Base-by-base conservation (phyloP, 2,888 invertebrate species). In the Hirtodrosophila cameraria region DNA sequence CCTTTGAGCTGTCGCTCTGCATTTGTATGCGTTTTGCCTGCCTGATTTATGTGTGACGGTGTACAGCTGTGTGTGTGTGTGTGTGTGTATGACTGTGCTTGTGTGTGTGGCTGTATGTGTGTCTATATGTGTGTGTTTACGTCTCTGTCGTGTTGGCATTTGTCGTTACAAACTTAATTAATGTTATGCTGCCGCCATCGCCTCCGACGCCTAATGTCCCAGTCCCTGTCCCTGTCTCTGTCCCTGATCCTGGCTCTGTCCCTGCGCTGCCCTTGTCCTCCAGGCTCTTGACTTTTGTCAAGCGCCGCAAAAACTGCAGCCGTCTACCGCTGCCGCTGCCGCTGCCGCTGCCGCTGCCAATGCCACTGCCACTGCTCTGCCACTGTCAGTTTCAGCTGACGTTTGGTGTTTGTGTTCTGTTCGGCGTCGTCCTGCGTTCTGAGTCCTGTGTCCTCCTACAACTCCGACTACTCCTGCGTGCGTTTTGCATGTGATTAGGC, bases 331-430 rank as follows among this genome's bases (percentile, higher is more conserved):
- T 59, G 49, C 62, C 46, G 30, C 38, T 36, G 28, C 39, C 31
- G 36, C 27, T 35, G 36, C 48, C 36, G 11, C 39, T 18, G 27
- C 33, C 30, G 43, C 41, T 43, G 30, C 46, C 27, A 12, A 30
- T 50, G 23, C n/a, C n/a, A n/a, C n/a, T n/a, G 30, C 43, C 31
- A 64, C 41, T 59, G 65, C 72, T n/a, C n/a, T n/a, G 57, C 66
- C 80, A 73, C 83, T 87, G 87, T 86, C 84, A 86, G 87, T 71
- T 87, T 87, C 86, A 86, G 86, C 86, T 81, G 80, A 86, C 84
- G 80, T 80, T 83, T 76, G 80, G 80, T 70, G 80, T 70, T 82
- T 86, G 53, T 59, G 49, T 43, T 39, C 45, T 15, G 6, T 13
- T 2, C 46, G 11, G 13, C 9, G 2, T 11, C 13, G 3, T 11